Evolutionary conservation across 2,797 vertebrate genomes (phyloP).

Genomic region (Euphonia xanthogaster): DNA sequence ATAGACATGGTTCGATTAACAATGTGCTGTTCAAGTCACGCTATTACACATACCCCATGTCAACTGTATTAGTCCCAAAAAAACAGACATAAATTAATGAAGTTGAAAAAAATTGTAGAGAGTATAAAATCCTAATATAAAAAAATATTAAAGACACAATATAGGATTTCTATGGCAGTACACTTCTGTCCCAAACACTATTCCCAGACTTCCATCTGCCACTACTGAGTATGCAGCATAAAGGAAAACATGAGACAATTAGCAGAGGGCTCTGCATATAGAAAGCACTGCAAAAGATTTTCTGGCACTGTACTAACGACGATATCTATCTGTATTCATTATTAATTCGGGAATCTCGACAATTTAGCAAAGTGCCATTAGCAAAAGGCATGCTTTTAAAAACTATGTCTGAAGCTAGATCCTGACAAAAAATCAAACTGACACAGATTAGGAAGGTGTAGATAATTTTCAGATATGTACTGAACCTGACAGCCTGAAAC

Average conservation of each 20-base stretch:
- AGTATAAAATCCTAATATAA: not conserved
- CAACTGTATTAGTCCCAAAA: not conserved
- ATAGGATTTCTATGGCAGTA: not conserved
- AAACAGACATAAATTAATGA: not conserved
- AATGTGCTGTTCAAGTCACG: not conserved
- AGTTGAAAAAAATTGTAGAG: not conserved
- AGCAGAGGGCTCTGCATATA: not conserved
- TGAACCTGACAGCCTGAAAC: not conserved
- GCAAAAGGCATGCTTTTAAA: not conserved
- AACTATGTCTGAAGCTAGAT: not conserved
- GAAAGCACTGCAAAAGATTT: not conserved
- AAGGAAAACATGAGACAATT: not conserved
- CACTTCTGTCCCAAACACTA: not conserved
- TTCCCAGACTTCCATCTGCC: not conserved
- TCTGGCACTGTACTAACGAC: not conserved
- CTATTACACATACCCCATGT: not conserved
- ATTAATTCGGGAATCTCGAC: not conserved
- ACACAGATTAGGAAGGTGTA: not conserved
- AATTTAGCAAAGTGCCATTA: not conserved
- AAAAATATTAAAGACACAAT: not conserved
- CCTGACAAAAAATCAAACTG: not conserved
- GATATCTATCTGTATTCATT: not conserved
- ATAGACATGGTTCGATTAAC: not conserved
- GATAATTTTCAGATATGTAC: not conserved
- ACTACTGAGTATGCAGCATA: not conserved